Conservation (phyloP, 2,888 invertebrate genomes). For the Yponomeuta evonymella region DNA sequence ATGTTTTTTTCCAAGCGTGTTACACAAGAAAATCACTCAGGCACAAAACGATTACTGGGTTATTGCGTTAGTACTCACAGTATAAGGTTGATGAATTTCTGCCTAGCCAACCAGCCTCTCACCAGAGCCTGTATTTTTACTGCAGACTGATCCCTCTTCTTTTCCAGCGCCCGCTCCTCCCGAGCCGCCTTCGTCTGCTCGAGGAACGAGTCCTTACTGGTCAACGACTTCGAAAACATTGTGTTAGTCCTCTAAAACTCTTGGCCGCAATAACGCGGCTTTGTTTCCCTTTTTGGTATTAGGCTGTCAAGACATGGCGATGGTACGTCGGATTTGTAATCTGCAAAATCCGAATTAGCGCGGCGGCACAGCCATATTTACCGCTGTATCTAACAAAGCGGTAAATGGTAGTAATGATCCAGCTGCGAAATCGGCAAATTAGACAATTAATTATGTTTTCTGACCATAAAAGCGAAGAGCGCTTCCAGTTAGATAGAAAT, state of each 20-base stretch:
- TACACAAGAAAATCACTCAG: background rate
- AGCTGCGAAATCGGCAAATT: background rate
- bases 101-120: constrained; percentile 84
- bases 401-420: background rate
- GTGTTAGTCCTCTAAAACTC: background rate
- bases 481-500: background rate
- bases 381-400: background rate
- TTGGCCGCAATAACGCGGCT: constrained; percentile 32
- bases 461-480: background rate
- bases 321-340: background rate
- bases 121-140: constrained; percentile 84
- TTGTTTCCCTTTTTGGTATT: constrained; percentile 46
- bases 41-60: background rate
- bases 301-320: constrained; percentile 42
- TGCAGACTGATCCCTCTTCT: constrained; percentile 85
- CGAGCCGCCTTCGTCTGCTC: constrained; percentile 94
- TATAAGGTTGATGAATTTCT: constrained; percentile 77
- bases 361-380: background rate
- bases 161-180: constrained; percentile 91
- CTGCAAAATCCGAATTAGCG: background rate
- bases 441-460: background rate
- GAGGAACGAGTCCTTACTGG: constrained; percentile 86
- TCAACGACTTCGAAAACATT: constrained; percentile 62
- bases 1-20: background rate
- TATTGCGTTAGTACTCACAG: constrained; percentile 74